A percentile compares a stretch with the other conserved stretches of the same genome.
Conservation (phyloP, 2,113 vertebrate species). For the Motacilla alba region DNA sequence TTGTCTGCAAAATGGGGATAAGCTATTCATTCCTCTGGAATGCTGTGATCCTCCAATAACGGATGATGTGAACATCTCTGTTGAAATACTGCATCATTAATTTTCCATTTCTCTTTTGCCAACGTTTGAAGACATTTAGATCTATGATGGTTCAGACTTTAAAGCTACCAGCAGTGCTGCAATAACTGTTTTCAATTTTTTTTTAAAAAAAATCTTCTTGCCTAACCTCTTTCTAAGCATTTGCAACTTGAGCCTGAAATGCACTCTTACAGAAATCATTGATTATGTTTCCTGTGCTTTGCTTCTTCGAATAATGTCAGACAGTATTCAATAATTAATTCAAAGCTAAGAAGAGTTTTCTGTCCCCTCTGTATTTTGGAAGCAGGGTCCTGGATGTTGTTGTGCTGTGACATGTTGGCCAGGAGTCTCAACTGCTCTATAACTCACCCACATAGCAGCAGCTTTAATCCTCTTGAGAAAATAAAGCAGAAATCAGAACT, state of each 20-base stretch:
- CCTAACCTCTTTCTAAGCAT: neutral
- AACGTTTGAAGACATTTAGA: slow-evolving; percentile 25
- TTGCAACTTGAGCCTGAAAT: neutral
- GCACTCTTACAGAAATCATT: neutral
- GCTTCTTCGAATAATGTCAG: neutral
- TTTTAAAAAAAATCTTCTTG: neutral
- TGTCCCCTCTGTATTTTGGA: neutral
- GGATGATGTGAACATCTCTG: slow-evolving; percentile 37
- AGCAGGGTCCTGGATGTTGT: neutral
- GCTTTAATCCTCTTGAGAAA: neutral
- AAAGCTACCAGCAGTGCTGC: slow-evolving; percentile 1
- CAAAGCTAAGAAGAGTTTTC: neutral
- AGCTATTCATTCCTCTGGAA: slow-evolving; percentile 17
- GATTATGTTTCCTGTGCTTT: neutral
- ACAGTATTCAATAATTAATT: neutral
- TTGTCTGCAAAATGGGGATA: neutral
- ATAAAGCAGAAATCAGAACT: neutral
- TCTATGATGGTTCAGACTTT: slow-evolving; percentile 31
- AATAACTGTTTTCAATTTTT: slow-evolving; percentile 5
- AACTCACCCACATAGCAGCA: neutral
- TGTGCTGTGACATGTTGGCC: neutral
- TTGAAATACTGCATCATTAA: slow-evolving; percentile 43
- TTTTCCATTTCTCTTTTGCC: slow-evolving; percentile 28
- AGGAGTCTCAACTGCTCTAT: neutral
- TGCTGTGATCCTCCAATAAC: slow-evolving; percentile 43